phyloP scores from a whole-genome alignment of 2,888 invertebrate species.

The Habroteleia sp. region DNA sequence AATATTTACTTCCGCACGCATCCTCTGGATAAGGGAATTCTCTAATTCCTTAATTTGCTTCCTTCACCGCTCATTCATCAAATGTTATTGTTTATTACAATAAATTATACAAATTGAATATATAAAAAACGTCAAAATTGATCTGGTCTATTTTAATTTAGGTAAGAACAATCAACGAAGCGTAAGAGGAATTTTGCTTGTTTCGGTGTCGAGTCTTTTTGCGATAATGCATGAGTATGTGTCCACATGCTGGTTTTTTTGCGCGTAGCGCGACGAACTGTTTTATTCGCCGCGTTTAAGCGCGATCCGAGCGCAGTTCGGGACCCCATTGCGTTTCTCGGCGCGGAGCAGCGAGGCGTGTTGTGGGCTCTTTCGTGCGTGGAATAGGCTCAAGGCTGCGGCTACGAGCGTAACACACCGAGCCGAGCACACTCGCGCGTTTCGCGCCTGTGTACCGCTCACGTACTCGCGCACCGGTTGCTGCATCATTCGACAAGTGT shows the following conservation, averaged over 20 bases:
- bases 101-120: too few species aligned
- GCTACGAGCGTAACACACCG: slow-evolving; percentile 58
- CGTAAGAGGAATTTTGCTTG: too few species aligned
- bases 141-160: too few species aligned
- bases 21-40: too few species aligned
- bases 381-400: slow-evolving; percentile 81
- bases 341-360: slow-evolving; percentile 79
- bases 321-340: slow-evolving; percentile 64
- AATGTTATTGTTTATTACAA: too few species aligned
- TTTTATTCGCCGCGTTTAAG: slow-evolving; percentile 36
- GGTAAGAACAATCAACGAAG: too few species aligned
- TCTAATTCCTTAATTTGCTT: too few species aligned
- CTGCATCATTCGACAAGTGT: slow-evolving; percentile 62
- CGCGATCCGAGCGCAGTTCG: slow-evolving; percentile 62
- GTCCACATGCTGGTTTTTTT: slow-evolving; percentile 47
- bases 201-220: slow-evolving; percentile 1
- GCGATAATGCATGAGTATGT: neutral
- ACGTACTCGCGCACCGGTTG: slow-evolving; percentile 44
- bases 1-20: too few species aligned
- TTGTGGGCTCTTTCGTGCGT: slow-evolving; percentile 81
- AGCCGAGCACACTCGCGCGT: slow-evolving; percentile 38
- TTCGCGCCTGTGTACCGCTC: slow-evolving; percentile 19
- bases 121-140: too few species aligned
- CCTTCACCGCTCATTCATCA: too few species aligned
- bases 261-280: slow-evolving; percentile 6